These are phyloP conservation scores for Pseudolaguvia tuberculata DNA, from an alignment of 2,113 vertebrate species.

Conservation along the genomic window DNA sequence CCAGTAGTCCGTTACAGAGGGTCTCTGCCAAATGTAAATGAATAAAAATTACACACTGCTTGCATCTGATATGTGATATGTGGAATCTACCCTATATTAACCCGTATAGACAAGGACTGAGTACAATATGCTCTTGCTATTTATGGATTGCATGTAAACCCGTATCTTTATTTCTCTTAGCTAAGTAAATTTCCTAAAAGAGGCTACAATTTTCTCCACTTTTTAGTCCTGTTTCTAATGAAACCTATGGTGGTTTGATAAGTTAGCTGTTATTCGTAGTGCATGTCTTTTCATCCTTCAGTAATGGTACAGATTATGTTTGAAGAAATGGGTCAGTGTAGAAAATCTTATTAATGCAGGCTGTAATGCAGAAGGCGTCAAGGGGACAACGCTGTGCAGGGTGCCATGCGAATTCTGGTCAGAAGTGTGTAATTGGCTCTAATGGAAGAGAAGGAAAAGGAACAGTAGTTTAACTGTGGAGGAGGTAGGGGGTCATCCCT, in stretches of 20 bases:
- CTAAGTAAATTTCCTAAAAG: not conserved
- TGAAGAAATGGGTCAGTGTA: slow-evolving; percentile 39
- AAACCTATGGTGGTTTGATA: slow-evolving; percentile 3
- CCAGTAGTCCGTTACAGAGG: no score
- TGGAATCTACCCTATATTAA: not conserved
- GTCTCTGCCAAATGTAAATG: no score
- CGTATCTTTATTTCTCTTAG: not conserved
- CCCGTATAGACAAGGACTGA: not conserved
- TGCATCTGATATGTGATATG: no score
- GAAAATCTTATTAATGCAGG: slow-evolving; percentile 38
- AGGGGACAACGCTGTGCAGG: slow-evolving; percentile 3
- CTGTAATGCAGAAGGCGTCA: slow-evolving; percentile 20
- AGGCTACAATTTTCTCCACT: not conserved
- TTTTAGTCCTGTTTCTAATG: not conserved
- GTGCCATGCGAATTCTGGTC: slow-evolving; percentile 17
- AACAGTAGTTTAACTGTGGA: slow-evolving; percentile 18
- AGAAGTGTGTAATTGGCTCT: slow-evolving; percentile 30
- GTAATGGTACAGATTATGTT: slow-evolving; percentile 17
- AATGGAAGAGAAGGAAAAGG: slow-evolving; percentile 31
- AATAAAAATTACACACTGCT: no score
- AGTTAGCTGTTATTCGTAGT: slow-evolving; percentile 9
- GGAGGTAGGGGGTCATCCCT: slow-evolving; percentile 12
- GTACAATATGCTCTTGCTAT: not conserved
- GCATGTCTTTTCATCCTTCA: not conserved
- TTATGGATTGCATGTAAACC: not conserved